A percentile compares a stretch with the other conserved stretches of the same genome.
These are phyloP conservation scores for Gonioctena quinquepunctata DNA, from an alignment of 1,140 invertebrate species.

Conservation along the genomic window DNA sequence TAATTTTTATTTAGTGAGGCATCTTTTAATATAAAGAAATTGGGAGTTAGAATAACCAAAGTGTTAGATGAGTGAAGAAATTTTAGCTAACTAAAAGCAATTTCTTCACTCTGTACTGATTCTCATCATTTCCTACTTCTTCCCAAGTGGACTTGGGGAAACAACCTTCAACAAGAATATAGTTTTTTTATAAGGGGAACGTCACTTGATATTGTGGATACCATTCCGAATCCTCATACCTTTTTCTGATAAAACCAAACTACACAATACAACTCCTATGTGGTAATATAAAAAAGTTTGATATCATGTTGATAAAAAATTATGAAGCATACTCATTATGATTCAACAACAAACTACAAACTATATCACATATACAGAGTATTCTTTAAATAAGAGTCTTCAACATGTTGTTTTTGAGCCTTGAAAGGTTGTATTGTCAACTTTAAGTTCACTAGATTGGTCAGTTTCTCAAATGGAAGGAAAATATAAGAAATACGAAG, in stretches of 20 bases:
- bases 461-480: not conserved
- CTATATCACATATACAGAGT: constrained; percentile 44
- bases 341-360: constrained; percentile 38
- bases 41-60: no score
- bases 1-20: no score
- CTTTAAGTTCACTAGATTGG: constrained; percentile 19
- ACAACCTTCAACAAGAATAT: no score
- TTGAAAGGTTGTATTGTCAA: constrained; percentile 36
- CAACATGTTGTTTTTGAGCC: constrained; percentile 25
- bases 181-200: no score
- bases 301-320: constrained; percentile 19
- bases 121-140: not conserved
- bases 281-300: constrained; percentile 10
- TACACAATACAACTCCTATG: constrained; percentile 4
- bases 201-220: no score
- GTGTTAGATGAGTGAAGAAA: no score
- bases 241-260: not conserved
- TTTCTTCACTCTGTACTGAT: not conserved
- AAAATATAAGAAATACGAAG: no score
- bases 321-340: constrained; percentile 26
- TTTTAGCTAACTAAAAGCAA: not conserved
- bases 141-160: no score
- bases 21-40: no score
- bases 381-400: constrained; percentile 36
- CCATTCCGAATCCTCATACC: no score